phyloP scores from a whole-genome alignment of 2,797 vertebrate species.

The Siniperca obscura region DNA sequence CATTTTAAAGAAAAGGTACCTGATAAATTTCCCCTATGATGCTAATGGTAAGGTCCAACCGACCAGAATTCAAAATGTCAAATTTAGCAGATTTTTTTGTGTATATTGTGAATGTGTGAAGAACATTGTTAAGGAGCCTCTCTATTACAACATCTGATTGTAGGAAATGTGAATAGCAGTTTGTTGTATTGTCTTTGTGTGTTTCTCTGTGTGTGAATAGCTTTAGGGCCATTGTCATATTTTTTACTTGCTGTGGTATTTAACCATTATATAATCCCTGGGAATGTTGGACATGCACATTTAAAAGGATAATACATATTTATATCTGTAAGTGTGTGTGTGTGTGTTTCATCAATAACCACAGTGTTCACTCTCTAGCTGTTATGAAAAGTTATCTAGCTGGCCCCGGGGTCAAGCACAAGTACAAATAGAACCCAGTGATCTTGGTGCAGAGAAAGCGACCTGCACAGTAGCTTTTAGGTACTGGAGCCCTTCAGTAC shows the following conservation, averaged over 20 bases:
- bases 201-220: slow-evolving; percentile 48
- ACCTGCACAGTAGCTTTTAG: slow-evolving; percentile 54
- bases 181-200: slow-evolving; percentile 41
- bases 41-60: not conserved
- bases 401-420: slow-evolving; percentile 67
- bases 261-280: slow-evolving; percentile 67
- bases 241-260: slow-evolving; percentile 50
- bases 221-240: slow-evolving; percentile 51
- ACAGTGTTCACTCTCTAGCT: slow-evolving; percentile 52
- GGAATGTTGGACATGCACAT: slow-evolving; percentile 64
- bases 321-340: slow-evolving; percentile 50
- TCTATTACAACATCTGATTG: slow-evolving; percentile 37
- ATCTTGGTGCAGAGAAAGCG: slow-evolving; percentile 49
- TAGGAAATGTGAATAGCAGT: slow-evolving; percentile 51
- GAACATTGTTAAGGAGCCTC: not conserved
- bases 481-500: slow-evolving; percentile 48
- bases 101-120: not conserved
- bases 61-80: not conserved
- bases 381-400: slow-evolving; percentile 65
- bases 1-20: slow-evolving; percentile 12
- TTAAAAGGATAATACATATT: slow-evolving; percentile 65
- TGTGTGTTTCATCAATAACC: slow-evolving; percentile 56
- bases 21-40: not conserved
- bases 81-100: not conserved
- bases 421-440: slow-evolving; percentile 68